These are phyloP conservation scores for Petrocephalus zakoni DNA, from an alignment of 2,113 vertebrate genomes.

Conservation along the genomic window DNA sequence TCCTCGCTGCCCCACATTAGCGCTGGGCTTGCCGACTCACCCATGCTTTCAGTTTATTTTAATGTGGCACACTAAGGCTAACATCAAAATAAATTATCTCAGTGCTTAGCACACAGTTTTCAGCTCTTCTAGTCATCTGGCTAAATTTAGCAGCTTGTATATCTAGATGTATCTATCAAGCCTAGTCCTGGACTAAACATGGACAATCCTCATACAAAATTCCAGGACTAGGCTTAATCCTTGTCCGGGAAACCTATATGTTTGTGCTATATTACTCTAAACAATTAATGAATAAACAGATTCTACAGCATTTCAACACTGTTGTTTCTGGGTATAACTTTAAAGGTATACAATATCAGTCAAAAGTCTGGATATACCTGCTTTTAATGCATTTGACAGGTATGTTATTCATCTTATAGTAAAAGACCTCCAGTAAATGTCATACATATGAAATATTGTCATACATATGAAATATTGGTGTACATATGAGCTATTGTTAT, in stretches of 20 bases:
- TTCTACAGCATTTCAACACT: background rate
- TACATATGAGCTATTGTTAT: background rate
- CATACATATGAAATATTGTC: background rate
- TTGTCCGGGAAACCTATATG: background rate
- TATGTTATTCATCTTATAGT: background rate
- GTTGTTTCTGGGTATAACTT: background rate
- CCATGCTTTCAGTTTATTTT: constrained; percentile 23
- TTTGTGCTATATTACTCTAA: background rate
- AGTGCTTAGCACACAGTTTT: background rate
- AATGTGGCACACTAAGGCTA: background rate
- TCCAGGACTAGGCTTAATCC: no score
- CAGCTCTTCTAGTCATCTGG: background rate
- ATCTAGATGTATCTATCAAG: background rate
- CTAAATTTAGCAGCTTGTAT: constrained; percentile 1
- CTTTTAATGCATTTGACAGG: background rate
- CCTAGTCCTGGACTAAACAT: no score
- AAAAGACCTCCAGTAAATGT: background rate
- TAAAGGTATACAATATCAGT: background rate
- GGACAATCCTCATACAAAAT: no score
- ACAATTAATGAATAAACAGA: background rate
- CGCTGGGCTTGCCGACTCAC: constrained; percentile 14
- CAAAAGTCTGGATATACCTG: background rate
- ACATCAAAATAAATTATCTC: background rate
- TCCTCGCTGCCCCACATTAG: constrained; percentile 1
- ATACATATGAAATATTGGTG: background rate